These are phyloP conservation scores for Panopea generosa DNA, from an alignment of 2,888 invertebrate species.

Conservation along the genomic window DNA sequence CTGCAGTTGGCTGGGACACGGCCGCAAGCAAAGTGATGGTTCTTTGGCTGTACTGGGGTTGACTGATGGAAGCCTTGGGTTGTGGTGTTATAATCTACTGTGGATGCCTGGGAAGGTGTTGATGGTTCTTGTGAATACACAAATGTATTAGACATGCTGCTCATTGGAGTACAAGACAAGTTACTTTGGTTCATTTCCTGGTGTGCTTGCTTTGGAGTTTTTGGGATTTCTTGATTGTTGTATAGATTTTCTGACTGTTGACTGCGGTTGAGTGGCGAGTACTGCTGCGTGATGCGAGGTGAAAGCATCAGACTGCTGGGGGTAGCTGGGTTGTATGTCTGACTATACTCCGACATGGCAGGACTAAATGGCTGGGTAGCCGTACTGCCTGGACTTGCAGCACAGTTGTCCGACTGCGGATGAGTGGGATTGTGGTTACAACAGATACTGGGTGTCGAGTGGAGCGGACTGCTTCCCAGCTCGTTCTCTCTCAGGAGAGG, in stretches of 20 bases:
- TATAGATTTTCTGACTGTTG: neutral
- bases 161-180: too few relatives aligned
- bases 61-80: constrained; percentile 5
- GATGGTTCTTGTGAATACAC: too few relatives aligned
- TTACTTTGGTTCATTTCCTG: neutral
- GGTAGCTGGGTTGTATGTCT: constrained; percentile 26
- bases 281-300: neutral
- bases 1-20: constrained; percentile 29
- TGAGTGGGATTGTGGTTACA: neutral
- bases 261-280: neutral
- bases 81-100: neutral
- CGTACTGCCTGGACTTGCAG: constrained; percentile 36
- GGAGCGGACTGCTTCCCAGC: constrained; percentile 30
- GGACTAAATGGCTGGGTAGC: constrained; percentile 54
- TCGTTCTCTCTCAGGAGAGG: constrained; percentile 29
- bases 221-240: constrained; percentile 7
- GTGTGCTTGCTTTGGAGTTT: neutral
- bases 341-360: constrained; percentile 1
- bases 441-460: constrained; percentile 11
- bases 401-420: neutral
- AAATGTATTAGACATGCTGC: too few relatives aligned
- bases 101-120: too few relatives aligned
- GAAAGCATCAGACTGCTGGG: constrained; percentile 8
- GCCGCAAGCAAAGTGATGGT: neutral
- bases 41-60: constrained; percentile 19